Evolutionary conservation across 30 jellyfish, hydroid and myxozoan species (phyloP), one percentile per base, ranked within the genome.

Genomic region (Cassiopea xamachana): DNA sequence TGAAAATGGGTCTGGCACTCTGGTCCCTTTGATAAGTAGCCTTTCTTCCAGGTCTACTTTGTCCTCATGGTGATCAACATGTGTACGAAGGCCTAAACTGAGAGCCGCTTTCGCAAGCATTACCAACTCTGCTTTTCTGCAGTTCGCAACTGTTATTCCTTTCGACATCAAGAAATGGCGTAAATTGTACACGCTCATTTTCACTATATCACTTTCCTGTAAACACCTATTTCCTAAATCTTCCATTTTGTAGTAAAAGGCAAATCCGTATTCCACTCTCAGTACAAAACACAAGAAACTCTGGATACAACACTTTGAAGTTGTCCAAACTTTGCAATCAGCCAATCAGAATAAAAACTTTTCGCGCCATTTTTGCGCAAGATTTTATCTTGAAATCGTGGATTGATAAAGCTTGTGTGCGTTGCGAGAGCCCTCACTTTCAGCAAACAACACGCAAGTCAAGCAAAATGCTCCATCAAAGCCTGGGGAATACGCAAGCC

Each of bases 391-490:
- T 75, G 80, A 85, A 85, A 85, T 70, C 79, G 79, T 85, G 93
- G 93, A 85, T 85, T 84, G 60, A 27, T 27, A 16, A 39, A 39
- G 5, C 50, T 45, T 87, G 1, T 78, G 17, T 48, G 90, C 83
- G 10, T 68, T 80, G 77, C 64, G 77, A 4, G 84, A 58, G 84
- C 90, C 60, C 69, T 69, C 87, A n/a, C n/a, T n/a, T 3, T 80
- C 75, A 46, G 69, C 90, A 91, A 91, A 84, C 48, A 80, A 45
- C 18, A 92, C 93, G 86, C 96, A 92, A 67, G 62, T 44, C 4
- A 87, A 49, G 89, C 98, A 92, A 85, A 81, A 78, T 1, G 98
- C 98, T 79, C 94, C 97, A 73, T 93, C 97, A 10, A 2, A 7
- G 4, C 12, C 80, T 69, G 50, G 46, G 7, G 97, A 88, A 83